Percentiles rank a stretch among this genome's conserved stretches.
Conservation (phyloP, 2,797 vertebrate species). For the Toxotes lorentzi region DNA sequence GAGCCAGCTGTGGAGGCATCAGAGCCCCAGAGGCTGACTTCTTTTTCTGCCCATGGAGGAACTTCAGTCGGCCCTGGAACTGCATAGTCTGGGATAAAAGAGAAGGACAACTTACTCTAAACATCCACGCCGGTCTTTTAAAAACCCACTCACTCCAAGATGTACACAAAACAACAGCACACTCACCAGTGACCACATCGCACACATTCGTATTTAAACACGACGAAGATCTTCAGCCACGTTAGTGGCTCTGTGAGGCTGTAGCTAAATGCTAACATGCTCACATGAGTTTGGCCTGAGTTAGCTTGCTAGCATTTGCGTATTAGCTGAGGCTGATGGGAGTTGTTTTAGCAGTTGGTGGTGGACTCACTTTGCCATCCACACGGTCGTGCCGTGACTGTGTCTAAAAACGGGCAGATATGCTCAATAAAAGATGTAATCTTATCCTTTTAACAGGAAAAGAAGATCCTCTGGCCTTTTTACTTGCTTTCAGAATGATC, state of each 20-base stretch:
- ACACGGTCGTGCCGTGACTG: background rate
- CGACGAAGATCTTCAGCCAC: background rate
- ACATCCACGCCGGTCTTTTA: background rate
- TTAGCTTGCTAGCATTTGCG: background rate
- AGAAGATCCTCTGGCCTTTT: background rate
- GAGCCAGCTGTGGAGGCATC: constrained; percentile 90
- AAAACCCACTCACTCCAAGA: too few relatives aligned
- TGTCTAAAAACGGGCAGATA: background rate
- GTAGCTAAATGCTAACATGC: background rate
- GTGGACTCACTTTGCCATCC: background rate
- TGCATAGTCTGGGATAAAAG: constrained; percentile 91
- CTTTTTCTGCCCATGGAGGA: constrained; percentile 95
- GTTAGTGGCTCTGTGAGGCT: background rate
- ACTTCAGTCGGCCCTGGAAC: constrained; percentile 95
- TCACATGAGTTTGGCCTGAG: background rate
- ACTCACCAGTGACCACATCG: background rate
- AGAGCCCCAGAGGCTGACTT: constrained; percentile 87
- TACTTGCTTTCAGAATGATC: background rate
- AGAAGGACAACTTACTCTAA: constrained; percentile 1
- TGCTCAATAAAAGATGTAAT: background rate
- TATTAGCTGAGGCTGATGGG: background rate
- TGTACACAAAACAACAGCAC: background rate
- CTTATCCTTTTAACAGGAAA: background rate
- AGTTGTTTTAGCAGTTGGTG: too few relatives aligned
- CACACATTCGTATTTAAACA: background rate